Percentiles rank a stretch among this genome's conserved stretches.
phyloP scores from a whole-genome alignment of 2,113 vertebrate genomes.

The Cephalopterus ornatus region DNA sequence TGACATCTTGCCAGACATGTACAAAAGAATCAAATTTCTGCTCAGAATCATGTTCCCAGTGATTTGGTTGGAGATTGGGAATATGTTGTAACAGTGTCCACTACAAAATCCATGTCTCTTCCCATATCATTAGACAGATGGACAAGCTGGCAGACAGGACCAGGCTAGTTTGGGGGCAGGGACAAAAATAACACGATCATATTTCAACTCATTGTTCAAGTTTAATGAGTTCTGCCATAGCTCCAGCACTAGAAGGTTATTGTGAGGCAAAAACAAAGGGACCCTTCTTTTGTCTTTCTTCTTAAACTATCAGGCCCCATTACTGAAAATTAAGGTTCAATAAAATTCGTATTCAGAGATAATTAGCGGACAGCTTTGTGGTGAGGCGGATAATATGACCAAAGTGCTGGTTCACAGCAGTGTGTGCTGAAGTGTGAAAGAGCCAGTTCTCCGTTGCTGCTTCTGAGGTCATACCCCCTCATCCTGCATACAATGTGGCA shows the following conservation, averaged over 20 bases:
- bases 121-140: conserved; percentile 3
- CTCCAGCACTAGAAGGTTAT: conserved; percentile 28
- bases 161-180: neutral
- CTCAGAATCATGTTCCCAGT: neutral
- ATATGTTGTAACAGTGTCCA: neutral
- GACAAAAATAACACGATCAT: conserved; percentile 26
- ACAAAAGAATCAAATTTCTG: neutral
- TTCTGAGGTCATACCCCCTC: conserved; percentile 53
- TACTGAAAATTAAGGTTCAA: conserved; percentile 88
- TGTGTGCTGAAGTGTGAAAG: conserved; percentile 78
- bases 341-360: conserved; percentile 88
- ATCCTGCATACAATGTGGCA: conserved; percentile 64
- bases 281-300: conserved; percentile 64
- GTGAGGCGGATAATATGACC: conserved; percentile 61
- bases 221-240: conserved; percentile 53
- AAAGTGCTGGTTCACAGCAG: conserved; percentile 75
- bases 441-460: conserved; percentile 43
- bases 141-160: neutral
- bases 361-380: conserved; percentile 82
- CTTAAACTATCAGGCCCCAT: conserved; percentile 84
- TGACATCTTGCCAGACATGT: neutral
- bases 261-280: conserved; percentile 49
- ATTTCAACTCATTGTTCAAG: conserved; percentile 37
- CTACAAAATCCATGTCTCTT: neutral
- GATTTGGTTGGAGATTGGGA: neutral